Conservation (phyloP, 2,888 invertebrate species). For the Hoplodrina ambigua region DNA sequence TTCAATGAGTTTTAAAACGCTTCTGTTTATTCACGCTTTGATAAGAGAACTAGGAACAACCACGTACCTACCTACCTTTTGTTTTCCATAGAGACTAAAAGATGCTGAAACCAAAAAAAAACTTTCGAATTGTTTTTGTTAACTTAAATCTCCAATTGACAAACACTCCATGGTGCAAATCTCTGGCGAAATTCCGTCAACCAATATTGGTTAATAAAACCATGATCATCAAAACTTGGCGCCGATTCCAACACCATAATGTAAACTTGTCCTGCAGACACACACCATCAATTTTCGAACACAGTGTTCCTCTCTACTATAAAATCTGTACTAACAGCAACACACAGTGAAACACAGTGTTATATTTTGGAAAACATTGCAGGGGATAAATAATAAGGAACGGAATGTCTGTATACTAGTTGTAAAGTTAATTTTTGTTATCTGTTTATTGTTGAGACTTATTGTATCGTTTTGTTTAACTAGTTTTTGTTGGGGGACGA, state of each 20-base stretch:
- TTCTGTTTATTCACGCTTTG: too few species aligned
- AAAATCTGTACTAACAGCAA: slow-evolving; percentile 32
- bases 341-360: slow-evolving; percentile 49
- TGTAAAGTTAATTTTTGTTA: slow-evolving; percentile 73
- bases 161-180: slow-evolving; percentile 53
- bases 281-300: slow-evolving; percentile 58
- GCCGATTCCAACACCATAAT: slow-evolving; percentile 79
- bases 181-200: slow-evolving; percentile 69
- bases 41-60: too few species aligned
- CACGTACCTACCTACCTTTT: too few species aligned
- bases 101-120: not conserved
- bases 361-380: slow-evolving; percentile 58
- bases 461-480: slow-evolving; percentile 86
- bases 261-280: slow-evolving; percentile 65
- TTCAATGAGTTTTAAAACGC: too few species aligned
- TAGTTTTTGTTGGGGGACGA: slow-evolving; percentile 71
- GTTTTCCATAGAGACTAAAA: not conserved
- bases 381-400: slow-evolving; percentile 62
- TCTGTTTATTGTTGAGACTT: slow-evolving; percentile 80
- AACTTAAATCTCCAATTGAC: slow-evolving; percentile 30
- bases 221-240: slow-evolving; percentile 89
- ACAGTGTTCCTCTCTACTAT: slow-evolving; percentile 46
- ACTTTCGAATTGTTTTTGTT: not conserved
- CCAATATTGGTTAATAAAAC: slow-evolving; percentile 91
- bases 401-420: slow-evolving; percentile 54